phyloP scores from a whole-genome alignment of 2,113 vertebrate species.

The Lipophrys pholis region DNA sequence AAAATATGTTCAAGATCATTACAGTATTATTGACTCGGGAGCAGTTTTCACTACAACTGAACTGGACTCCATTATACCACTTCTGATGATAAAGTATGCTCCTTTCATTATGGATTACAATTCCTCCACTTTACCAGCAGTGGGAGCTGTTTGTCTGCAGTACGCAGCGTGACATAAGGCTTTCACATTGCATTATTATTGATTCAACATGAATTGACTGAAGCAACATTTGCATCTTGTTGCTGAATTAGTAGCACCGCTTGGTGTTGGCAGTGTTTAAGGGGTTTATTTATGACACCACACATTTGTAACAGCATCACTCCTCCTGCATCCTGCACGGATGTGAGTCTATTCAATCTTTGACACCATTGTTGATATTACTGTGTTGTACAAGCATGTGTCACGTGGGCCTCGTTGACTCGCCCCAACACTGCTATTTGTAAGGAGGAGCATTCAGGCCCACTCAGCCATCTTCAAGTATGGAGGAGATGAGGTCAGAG shows the following conservation, averaged over 20 bases:
- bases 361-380: constrained; percentile 27
- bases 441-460: constrained; percentile 33
- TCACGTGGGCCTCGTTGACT: constrained; percentile 26
- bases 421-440: constrained; percentile 34
- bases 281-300: constrained; percentile 16
- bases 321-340: neutral
- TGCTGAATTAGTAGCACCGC: constrained; percentile 38
- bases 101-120: no score
- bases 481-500: constrained; percentile 51
- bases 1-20: no score
- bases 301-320: constrained; percentile 10
- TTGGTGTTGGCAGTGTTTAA: constrained; percentile 2
- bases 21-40: no score
- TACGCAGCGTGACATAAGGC: constrained; percentile 10
- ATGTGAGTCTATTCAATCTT: constrained; percentile 10
- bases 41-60: no score
- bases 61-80: no score
- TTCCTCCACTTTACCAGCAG: constrained; percentile 62
- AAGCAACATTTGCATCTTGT: constrained; percentile 49
- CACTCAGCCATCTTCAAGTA: constrained; percentile 33
- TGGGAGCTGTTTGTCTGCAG: constrained; percentile 66
- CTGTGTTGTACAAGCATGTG: constrained; percentile 5
- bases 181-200: constrained; percentile 42
- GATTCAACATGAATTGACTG: constrained; percentile 38
- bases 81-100: no score